phyloP scores from a whole-genome alignment of 2,888 invertebrate genomes.

The Hetaerina titia region DNA sequence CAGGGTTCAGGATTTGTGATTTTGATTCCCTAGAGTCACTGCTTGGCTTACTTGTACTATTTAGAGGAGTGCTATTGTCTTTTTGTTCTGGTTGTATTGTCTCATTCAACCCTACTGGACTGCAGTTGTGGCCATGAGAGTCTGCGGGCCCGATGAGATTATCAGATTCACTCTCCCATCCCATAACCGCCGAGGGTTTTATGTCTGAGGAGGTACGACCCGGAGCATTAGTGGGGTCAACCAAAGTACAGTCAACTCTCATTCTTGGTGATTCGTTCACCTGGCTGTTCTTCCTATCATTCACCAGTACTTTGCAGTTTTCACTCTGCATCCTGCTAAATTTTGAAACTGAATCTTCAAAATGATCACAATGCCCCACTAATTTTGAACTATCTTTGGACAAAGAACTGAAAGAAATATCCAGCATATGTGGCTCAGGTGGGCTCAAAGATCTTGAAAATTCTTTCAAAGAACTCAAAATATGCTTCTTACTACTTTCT shows the following conservation, averaged over 20 bases:
- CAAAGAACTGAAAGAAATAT: constrained; percentile 26
- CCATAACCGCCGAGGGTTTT: background rate
- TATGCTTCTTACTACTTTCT: background rate
- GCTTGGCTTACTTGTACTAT: constrained; percentile 29
- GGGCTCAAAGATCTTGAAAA: background rate
- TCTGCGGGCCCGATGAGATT: background rate
- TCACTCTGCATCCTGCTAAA: background rate
- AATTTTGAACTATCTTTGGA: constrained; percentile 36
- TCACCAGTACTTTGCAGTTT: background rate
- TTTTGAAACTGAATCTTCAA: background rate
- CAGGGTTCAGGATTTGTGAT: background rate
- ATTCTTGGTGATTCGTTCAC: background rate
- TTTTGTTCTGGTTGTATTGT: background rate
- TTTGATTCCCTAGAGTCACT: constrained; percentile 25
- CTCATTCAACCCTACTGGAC: background rate
- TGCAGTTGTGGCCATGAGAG: background rate
- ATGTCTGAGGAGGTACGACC: background rate
- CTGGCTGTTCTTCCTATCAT: background rate
- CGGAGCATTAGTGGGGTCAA: background rate
- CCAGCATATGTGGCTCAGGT: background rate
- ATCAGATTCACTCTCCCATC: background rate
- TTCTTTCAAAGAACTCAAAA: background rate
- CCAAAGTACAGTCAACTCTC: background rate
- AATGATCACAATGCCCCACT: background rate
- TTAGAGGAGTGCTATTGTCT: background rate